Conservation (phyloP, 2,113 vertebrate genomes). For the Polypterus bichir region DNA sequence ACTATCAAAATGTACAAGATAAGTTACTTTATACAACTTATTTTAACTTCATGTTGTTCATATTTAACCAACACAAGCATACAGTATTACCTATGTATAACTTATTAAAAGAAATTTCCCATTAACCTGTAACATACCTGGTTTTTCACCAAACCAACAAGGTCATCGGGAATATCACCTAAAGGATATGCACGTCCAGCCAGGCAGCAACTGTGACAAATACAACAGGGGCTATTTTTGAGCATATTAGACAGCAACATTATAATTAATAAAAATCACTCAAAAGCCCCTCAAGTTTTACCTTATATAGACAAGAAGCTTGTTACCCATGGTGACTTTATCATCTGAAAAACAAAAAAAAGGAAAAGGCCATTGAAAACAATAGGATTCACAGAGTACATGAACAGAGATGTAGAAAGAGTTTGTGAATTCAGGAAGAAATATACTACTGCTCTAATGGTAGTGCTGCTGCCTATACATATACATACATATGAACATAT, state of each 20-base stretch:
- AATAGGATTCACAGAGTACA: background rate
- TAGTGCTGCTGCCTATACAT: too few relatives aligned
- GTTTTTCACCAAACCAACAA: conserved; percentile 89
- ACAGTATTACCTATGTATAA: too few relatives aligned
- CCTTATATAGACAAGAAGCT: conserved; percentile 95
- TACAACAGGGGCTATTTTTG: conserved; percentile 17
- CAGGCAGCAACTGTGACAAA: conserved; percentile 60
- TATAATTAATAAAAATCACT: background rate
- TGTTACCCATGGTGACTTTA: conserved; percentile 92
- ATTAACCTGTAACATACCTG: conserved; percentile 54
- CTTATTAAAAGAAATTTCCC: background rate
- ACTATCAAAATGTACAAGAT: too few relatives aligned
- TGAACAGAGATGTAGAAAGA: too few relatives aligned
- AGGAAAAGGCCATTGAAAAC: background rate
- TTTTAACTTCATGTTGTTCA: too few relatives aligned
- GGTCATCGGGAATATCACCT: conserved; percentile 86
- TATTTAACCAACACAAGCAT: too few relatives aligned
- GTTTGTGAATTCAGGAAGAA: too few relatives aligned
- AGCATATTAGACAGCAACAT: background rate
- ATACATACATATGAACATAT: too few relatives aligned
- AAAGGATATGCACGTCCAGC: conserved; percentile 88
- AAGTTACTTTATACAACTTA: too few relatives aligned
- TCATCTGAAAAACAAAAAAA: conserved; percentile 59
- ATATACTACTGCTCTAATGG: too few relatives aligned
- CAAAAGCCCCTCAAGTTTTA: conserved; percentile 28